These are phyloP conservation scores for Alosa alosa DNA, from an alignment of 2,113 vertebrate genomes.

Conservation along the genomic window DNA sequence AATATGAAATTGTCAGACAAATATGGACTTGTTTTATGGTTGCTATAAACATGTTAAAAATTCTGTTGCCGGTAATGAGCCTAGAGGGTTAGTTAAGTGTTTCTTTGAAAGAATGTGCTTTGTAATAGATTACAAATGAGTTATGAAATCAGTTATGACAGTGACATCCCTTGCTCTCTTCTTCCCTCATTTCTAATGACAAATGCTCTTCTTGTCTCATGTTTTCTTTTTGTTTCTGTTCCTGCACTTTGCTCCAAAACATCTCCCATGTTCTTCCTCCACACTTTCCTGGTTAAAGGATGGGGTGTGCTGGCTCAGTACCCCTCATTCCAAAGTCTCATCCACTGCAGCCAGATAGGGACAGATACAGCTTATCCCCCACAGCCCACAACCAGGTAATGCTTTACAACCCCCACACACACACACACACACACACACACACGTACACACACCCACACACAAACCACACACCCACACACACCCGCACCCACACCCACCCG, in stretches of 20 bases:
- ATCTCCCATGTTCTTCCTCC: not conserved
- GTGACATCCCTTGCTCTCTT: not conserved
- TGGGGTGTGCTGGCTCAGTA: not conserved
- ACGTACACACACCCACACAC: not conserved
- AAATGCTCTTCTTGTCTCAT: not conserved
- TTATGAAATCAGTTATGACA: not conserved
- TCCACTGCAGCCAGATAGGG: not conserved
- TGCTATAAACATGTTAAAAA: not conserved
- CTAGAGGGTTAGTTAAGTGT: not conserved
- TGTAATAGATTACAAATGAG: not conserved
- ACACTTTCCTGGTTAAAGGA: not conserved
- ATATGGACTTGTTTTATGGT: not conserved
- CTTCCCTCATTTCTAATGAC: not conserved
- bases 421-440: not conserved
- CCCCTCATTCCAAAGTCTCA: not conserved
- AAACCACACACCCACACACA: not conserved
- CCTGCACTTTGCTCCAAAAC: not conserved
- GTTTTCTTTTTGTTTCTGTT: not conserved
- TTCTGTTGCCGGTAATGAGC: not conserved
- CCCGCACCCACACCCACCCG: too few species aligned
- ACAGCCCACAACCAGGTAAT: not conserved
- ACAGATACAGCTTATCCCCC: not conserved
- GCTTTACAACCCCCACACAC: not conserved
- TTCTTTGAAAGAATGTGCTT: not conserved
- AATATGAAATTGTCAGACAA: not conserved